Percentiles rank a stretch among this genome's conserved stretches.
Conservation (phyloP, 2,888 invertebrate genomes). For the Buathra laborator region DNA sequence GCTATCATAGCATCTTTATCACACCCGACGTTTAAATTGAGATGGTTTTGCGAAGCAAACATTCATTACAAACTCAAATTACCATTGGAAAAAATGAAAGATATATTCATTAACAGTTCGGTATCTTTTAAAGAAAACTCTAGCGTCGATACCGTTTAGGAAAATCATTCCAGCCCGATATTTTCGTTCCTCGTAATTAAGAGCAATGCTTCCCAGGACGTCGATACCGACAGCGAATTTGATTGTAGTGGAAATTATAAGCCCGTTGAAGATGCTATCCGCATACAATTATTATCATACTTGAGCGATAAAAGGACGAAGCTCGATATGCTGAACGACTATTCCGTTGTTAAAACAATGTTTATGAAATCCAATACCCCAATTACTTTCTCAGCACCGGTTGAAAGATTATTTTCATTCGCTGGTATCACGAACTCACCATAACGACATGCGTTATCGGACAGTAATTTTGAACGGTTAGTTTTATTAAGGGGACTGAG, state of each 20-base stretch:
- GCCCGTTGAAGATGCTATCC: not conserved
- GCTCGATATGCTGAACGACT: conserved; percentile 2
- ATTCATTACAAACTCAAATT: conserved; percentile 1
- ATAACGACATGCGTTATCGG: not conserved
- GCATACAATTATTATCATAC: conserved; percentile 24
- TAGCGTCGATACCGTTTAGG: not conserved
- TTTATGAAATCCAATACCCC: conserved; percentile 52
- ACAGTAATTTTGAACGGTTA: not conserved
- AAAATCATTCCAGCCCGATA: conserved; percentile 10
- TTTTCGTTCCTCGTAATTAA: not conserved
- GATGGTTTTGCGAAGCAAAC: conserved; percentile 16
- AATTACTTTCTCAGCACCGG: too few relatives aligned
- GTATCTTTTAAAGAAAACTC: conserved; percentile 6
- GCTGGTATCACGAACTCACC: not conserved
- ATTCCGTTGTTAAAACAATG: conserved; percentile 32
- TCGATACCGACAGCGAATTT: conserved; percentile 21
- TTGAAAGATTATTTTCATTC: not conserved
- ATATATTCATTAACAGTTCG: not conserved
- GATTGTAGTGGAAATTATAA: not conserved
- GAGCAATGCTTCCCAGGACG: not conserved
- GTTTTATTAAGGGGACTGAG: too few relatives aligned
- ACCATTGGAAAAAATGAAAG: conserved; percentile 8
- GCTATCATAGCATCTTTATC: conserved; percentile 42
- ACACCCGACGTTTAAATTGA: conserved; percentile 45
- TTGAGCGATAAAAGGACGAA: conserved; percentile 16